Base-by-base conservation (phyloP, 1,140 invertebrate genomes). In the Bombus cullumanus region DNA sequence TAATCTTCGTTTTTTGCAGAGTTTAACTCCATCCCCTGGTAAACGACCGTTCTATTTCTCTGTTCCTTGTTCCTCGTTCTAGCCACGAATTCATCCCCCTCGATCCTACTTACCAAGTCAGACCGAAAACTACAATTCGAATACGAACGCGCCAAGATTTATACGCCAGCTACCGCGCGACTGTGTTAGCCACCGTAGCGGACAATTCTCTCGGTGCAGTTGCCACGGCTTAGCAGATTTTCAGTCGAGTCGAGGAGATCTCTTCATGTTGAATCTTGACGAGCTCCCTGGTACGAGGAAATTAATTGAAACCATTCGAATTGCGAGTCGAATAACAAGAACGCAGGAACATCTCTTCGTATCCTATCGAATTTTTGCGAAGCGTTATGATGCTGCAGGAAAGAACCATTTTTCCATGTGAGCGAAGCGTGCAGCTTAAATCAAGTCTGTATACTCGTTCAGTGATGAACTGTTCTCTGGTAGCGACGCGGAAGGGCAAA, bases 1-100 rank as follows among this genome's bases (percentile, higher is more conserved):
- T 94, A 95, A 95, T 94, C 94, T 94, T 94, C 88, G 78, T 92
- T 92, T 93, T 93, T 91, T 90, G 47, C 43, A 83, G 87, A 91
- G 88, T 95, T 94, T 92, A 93, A 92, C 92, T 92, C 89, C 86
- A 77, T 86, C 68, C 34, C 18, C 62, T 31, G 62, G n/a, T 68
- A 79, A 79, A 41, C 76, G 34, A 22, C 57, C 88, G 86, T 85
- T 75, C 78, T 39, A 68, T 73, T 86, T 69, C 68, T n/a, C 47
- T 57, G 57, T 37, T 76, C 79, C n/a, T 41, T n/a, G 34, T 82
- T 75, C 68, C 77, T 31, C 31, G 53, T 73, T 59, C 34, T 25
- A 12, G 18, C 1, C 39, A n/a, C n/a, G 43, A 22, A 62, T 43
- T 71, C 62, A 28, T 31, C 13, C 15, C 57, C 15, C 28, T 15